Percentiles rank a stretch among this genome's conserved stretches.
Conservation (phyloP, 2,888 invertebrate genomes). For the Arge pagana region DNA sequence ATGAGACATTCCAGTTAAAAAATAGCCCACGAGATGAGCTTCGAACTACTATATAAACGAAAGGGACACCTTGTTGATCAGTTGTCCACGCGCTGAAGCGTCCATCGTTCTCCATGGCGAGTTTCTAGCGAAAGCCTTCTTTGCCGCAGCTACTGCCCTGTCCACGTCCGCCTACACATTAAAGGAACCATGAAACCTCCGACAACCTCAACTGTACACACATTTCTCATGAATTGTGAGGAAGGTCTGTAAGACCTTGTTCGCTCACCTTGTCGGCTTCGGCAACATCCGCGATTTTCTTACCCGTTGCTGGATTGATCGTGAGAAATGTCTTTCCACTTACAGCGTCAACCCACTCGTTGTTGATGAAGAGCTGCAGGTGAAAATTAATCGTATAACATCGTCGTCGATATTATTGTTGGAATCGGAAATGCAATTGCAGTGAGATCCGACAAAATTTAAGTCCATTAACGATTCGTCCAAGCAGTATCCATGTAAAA, state of each 20-base stretch:
- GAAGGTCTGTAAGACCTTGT: no score
- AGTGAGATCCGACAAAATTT: no score
- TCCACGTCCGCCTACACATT: constrained; percentile 58
- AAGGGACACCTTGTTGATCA: constrained; percentile 37
- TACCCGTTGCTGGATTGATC: constrained; percentile 63
- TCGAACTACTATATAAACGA: no score
- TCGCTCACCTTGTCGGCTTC: constrained; percentile 61
- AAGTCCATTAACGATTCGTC: no score
- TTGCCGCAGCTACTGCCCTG: constrained; percentile 60
- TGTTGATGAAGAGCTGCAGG: constrained; percentile 53
- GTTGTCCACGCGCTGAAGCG: constrained; percentile 61
- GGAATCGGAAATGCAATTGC: no score
- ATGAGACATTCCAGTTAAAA: not conserved
- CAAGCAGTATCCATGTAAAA: no score
- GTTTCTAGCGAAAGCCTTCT: constrained; percentile 62
- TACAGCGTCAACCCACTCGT: constrained; percentile 57
- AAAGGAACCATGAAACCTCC: no score
- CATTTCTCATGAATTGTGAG: no score
- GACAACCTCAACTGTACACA: no score
- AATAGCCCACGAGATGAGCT: not conserved
- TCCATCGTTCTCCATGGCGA: constrained; percentile 62
- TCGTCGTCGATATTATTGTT: no score
- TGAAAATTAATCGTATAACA: no score
- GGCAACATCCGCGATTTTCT: constrained; percentile 60
- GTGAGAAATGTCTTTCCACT: constrained; percentile 67